phyloP scores from a whole-genome alignment of 1,140 invertebrate genomes.

The Drosophila trapezifrons region DNA sequence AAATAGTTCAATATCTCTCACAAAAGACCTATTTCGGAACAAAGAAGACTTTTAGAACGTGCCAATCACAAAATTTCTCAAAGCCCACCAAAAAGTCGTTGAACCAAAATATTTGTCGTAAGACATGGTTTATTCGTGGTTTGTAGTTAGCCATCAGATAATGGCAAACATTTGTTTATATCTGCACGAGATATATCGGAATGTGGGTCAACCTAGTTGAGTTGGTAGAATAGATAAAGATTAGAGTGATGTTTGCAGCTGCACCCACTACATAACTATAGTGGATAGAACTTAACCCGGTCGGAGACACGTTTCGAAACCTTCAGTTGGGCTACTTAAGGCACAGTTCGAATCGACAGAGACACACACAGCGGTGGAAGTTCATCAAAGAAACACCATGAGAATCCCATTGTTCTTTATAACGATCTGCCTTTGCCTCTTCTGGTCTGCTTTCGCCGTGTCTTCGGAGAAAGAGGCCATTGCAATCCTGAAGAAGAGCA shows the following conservation, averaged over 20 bases:
- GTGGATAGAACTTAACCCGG: slow-evolving; percentile 25
- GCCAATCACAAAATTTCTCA: slow-evolving; percentile 10
- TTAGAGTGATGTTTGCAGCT: slow-evolving; percentile 27
- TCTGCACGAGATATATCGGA: neutral
- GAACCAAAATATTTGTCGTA: slow-evolving; percentile 15
- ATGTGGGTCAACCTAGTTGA: neutral
- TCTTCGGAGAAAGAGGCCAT: slow-evolving; percentile 2
- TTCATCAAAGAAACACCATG: slow-evolving; percentile 31
- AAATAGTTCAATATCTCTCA: neutral
- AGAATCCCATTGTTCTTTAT: slow-evolving; percentile 10
- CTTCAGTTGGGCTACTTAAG: slow-evolving; percentile 36
- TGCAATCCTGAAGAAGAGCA: slow-evolving; percentile 22
- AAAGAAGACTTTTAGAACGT: slow-evolving; percentile 38
- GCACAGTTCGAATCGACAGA: neutral
- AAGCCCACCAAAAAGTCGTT: slow-evolving; percentile 24
- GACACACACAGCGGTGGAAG: slow-evolving; percentile 3
- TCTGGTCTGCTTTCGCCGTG: neutral
- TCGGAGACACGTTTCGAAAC: slow-evolving; percentile 17
- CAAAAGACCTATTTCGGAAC: slow-evolving; percentile 15
- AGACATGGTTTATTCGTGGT: slow-evolving; percentile 9
- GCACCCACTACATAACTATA: slow-evolving; percentile 2
- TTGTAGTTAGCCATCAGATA: slow-evolving; percentile 1
- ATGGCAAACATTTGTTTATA: slow-evolving; percentile 3
- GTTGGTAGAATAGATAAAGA: slow-evolving; percentile 4
- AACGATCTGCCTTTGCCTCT: slow-evolving; percentile 21